These are phyloP conservation scores for Neotoma lepida DNA, from an alignment of 2,113 vertebrate genomes.

Conservation along the genomic window DNA sequence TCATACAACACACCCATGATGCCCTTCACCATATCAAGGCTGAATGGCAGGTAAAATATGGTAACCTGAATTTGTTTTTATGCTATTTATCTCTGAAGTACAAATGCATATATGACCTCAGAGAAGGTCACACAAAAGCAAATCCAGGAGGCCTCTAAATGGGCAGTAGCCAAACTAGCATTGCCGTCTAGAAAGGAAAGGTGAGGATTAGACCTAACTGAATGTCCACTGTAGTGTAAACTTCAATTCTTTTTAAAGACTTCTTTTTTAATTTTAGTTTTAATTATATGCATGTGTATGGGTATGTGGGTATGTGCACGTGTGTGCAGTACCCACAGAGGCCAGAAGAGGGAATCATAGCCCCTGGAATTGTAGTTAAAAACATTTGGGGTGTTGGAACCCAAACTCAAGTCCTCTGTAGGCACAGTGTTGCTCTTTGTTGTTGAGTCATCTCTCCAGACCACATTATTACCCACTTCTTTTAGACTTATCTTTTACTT, in stretches of 20 bases:
- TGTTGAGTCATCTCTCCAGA: background rate
- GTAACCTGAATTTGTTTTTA: background rate
- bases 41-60: background rate
- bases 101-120: background rate
- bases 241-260: background rate
- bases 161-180: background rate
- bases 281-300: background rate
- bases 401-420: background rate
- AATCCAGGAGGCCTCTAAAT: background rate
- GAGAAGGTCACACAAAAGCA: background rate
- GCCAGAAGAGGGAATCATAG: too few species aligned
- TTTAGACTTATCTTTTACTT: background rate
- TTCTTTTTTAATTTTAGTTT: background rate
- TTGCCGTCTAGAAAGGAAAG: background rate
- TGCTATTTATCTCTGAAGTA: background rate
- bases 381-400: background rate
- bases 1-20: background rate
- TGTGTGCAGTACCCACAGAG: too few species aligned
- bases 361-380: background rate
- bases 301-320: background rate
- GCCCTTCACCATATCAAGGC: background rate
- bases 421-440: background rate
- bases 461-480: background rate
- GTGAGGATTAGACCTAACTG: background rate
- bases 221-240: background rate